Percentiles rank a stretch among this genome's conserved stretches.
Conservation (phyloP, 2,113 vertebrate species). For the Acinonyx jubatus region DNA sequence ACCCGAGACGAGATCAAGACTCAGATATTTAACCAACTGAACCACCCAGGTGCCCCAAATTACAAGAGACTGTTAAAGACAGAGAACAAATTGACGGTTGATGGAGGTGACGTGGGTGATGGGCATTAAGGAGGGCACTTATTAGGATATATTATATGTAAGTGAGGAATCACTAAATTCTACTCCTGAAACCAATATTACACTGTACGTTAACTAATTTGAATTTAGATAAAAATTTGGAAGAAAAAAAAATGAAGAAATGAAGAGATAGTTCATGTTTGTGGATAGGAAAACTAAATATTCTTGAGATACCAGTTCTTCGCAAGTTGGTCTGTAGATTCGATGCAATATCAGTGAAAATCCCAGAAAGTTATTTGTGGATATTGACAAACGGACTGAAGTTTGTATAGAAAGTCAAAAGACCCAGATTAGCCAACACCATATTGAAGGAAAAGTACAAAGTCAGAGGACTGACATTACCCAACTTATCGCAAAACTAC, state of each 20-base stretch:
- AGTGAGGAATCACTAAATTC: too few species aligned
- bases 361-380: not conserved
- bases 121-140: too few species aligned
- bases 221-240: too few species aligned
- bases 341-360: not conserved
- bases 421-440: not conserved
- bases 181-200: too few species aligned
- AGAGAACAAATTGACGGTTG: too few species aligned
- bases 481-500: not conserved
- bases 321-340: not conserved
- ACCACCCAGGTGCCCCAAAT: too few species aligned
- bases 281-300: not conserved
- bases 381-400: not conserved
- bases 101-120: too few species aligned
- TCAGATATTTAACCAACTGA: too few species aligned
- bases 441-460: not conserved
- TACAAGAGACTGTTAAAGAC: too few species aligned
- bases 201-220: too few species aligned
- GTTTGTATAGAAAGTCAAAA: not conserved
- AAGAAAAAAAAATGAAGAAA: not conserved
- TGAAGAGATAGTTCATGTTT: not conserved
- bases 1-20: too few species aligned
- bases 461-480: not conserved
- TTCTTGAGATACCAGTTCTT: not conserved
- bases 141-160: too few species aligned